Evolutionary conservation across 2,113 vertebrate species (phyloP).

Genomic region (Corydoras sp.): DNA sequence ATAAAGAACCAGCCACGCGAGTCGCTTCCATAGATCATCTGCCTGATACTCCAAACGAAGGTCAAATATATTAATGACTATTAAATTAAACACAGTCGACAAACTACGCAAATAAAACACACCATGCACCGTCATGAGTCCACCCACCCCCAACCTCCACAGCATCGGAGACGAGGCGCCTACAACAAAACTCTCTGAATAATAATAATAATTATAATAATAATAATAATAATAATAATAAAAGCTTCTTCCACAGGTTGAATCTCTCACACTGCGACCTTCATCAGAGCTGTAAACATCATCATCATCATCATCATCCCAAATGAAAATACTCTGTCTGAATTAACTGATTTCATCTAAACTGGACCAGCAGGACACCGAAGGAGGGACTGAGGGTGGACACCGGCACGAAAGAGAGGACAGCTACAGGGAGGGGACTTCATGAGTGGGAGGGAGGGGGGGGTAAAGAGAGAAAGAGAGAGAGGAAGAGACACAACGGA

Average conservation of each 20-base stretch:
- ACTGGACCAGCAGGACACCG: no score
- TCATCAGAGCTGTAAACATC: slow-evolving; percentile 12
- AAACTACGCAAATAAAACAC: slow-evolving; percentile 63
- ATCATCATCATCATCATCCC: slow-evolving; percentile 19
- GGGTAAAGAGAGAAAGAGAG: no score
- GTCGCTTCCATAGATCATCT: slow-evolving; percentile 61
- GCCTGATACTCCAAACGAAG: slow-evolving; percentile 61
- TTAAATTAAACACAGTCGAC: slow-evolving; percentile 70
- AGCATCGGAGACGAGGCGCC: slow-evolving; percentile 24
- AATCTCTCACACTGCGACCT: not conserved
- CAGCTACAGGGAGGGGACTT: no score
- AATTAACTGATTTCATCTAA: not conserved
- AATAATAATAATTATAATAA: slow-evolving; percentile 7
- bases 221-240: slow-evolving; percentile 1
- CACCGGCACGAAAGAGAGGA: no score
- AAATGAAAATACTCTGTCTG: slow-evolving; percentile 17
- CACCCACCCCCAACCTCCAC: slow-evolving; percentile 3
- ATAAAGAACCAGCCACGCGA: slow-evolving; percentile 75
- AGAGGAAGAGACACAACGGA: no score
- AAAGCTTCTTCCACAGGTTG: slow-evolving; percentile 22
- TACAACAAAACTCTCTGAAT: not conserved
- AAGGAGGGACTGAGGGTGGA: no score
- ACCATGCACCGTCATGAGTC: slow-evolving; percentile 53
- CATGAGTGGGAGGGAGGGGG: no score
- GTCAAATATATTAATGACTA: slow-evolving; percentile 79